These are phyloP conservation scores for Bicyclus anynana DNA, from an alignment of 1,140 invertebrate genomes.

Conservation along the genomic window DNA sequence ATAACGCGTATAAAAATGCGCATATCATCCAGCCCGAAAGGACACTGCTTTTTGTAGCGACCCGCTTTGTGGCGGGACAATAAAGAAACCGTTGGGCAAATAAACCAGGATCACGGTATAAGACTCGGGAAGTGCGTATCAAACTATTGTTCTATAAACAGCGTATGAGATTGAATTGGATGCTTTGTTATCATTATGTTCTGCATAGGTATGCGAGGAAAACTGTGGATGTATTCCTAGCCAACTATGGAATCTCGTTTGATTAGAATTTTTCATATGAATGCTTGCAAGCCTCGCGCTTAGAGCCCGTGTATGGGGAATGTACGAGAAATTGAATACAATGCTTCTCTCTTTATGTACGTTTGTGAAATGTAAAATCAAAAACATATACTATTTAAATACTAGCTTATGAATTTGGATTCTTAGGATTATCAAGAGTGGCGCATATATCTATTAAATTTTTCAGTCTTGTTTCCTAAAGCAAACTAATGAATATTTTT, in stretches of 20 bases:
- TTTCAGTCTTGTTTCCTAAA: too few relatives aligned
- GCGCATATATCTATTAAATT: too few relatives aligned
- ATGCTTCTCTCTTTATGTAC: not conserved
- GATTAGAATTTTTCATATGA: conserved; percentile 4
- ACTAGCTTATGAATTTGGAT: too few relatives aligned
- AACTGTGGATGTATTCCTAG: not conserved
- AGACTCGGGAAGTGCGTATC: conserved; percentile 21
- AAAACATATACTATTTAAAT: too few relatives aligned
- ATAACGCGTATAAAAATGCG: conserved; percentile 58
- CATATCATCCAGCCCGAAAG: conserved; percentile 48
- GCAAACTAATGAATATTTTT: too few relatives aligned
- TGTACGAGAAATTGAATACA: not conserved
- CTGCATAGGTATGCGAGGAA: not conserved
- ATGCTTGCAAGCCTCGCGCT: not conserved
- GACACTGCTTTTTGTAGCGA: conserved; percentile 47
- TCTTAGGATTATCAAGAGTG: too few relatives aligned
- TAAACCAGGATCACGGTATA: conserved; percentile 33
- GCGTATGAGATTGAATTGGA: conserved; percentile 8
- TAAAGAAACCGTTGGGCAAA: conserved; percentile 48
- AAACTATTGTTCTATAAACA: conserved; percentile 28
- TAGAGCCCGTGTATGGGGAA: not conserved
- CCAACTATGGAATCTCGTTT: not conserved
- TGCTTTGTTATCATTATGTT: conserved; percentile 13
- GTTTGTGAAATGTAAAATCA: too few relatives aligned
- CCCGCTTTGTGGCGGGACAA: conserved; percentile 40